Base-by-base conservation (phyloP, 2,113 vertebrate genomes). In the Gasterosteus aculeatus region DNA sequence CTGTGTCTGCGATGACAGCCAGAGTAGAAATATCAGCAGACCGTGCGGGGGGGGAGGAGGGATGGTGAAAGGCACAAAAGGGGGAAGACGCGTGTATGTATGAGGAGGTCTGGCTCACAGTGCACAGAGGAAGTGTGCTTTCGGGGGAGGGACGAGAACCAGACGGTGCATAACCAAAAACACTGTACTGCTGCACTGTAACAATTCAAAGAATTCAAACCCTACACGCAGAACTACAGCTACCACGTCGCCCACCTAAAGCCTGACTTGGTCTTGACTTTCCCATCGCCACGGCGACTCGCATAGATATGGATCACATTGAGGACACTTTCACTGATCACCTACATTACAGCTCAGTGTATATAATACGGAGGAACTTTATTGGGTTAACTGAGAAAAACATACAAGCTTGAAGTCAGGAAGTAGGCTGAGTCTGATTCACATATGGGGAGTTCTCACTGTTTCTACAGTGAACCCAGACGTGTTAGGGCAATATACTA, bases 51-150 rank as follows among this genome's bases (percentile, higher is more conserved):
- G 58, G 16, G 41, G 7, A 16, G 66, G 75, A 63, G 35, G 5
- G 64, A 51, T 47, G 76, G 71, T 60, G 42, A 0, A 0, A 75
- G 58, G 33, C 51, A 76, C 62, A 58, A 71, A 87, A 81, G 77
- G 39, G 66, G 85, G 75, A 85, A 69, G 72, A 78, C n/a, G 56
- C 63, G 12, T 54, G 60, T 31, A 16, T 78, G 79, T 31, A 16
- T 78, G 79, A 81, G 80, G 88, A 81, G 47, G 84, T 49, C 60
- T 64, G 47, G 12, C 51, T 74, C 54, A 72, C 69, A 38, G 61
- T 68, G 38, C 18, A 53, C 0, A 0, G 64, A 85, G 82, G 80
- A 86, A 80, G 79, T 68, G 7, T 8, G 12, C 22, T 19, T 14
- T 26, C 11, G 49, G 7, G 66, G 72, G 67, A n/a, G 84, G 83